Percentiles rank a stretch among this genome's conserved stretches.
Evolutionary conservation across 2,113 vertebrate genomes (phyloP).

Genomic region (Phainopepla nitens): DNA sequence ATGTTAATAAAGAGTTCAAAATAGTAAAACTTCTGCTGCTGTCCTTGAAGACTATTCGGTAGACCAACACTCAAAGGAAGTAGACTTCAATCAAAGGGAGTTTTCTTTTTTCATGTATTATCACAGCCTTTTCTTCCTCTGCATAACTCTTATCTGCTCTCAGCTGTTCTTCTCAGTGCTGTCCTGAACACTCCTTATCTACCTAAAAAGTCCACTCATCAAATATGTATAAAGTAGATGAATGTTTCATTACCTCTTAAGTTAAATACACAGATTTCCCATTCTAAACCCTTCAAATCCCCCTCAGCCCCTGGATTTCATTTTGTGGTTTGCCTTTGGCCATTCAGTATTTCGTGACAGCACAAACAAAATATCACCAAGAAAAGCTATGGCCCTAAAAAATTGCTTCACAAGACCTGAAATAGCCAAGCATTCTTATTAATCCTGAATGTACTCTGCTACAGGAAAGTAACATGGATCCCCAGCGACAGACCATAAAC

Average conservation of each 20-base stretch:
- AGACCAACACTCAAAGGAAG: not conserved
- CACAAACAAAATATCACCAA: not conserved
- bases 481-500: not conserved
- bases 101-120: not conserved
- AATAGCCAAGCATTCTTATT: not conserved
- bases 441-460: not conserved
- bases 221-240: conserved; percentile 1
- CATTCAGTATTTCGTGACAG: not conserved
- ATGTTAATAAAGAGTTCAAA: not conserved
- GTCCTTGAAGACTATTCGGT: not conserved
- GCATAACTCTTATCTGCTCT: not conserved
- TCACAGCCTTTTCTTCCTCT: not conserved
- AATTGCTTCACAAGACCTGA: not conserved
- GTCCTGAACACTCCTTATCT: not conserved
- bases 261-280: conserved; percentile 2
- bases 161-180: not conserved
- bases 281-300: not conserved
- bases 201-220: not conserved
- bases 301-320: not conserved
- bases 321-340: not conserved
- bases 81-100: not conserved
- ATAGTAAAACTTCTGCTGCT: not conserved
- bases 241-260: conserved; percentile 23
- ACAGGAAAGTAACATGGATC: not conserved
- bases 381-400: not conserved